phyloP scores from a whole-genome alignment of 2,113 vertebrate species.

The Marmota flaviventris region DNA sequence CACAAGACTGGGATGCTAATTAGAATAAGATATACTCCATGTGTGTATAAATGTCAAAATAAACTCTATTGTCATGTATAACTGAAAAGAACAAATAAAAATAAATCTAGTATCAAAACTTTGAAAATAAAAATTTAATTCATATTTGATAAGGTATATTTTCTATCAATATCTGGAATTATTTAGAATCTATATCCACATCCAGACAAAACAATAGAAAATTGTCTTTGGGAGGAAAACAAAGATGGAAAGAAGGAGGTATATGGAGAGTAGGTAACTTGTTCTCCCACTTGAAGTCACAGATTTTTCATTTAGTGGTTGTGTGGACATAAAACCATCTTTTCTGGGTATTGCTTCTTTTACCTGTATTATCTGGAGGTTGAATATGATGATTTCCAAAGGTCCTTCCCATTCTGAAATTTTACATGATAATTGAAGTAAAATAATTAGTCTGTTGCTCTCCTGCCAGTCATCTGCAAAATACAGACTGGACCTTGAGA shows the following conservation, averaged over 20 bases:
- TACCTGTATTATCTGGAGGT: neutral
- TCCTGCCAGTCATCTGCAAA: neutral
- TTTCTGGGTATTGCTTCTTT: constrained; percentile 17
- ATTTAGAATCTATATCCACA: neutral
- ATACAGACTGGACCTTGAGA: neutral
- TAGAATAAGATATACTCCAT: too few relatives aligned
- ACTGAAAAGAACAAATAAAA: too few relatives aligned
- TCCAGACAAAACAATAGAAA: neutral
- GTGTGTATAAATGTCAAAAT: too few relatives aligned
- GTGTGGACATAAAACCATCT: neutral
- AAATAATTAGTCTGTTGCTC: neutral
- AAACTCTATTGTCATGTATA: too few relatives aligned
- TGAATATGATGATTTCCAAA: constrained; percentile 13
- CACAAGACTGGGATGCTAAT: too few relatives aligned
- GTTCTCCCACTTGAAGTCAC: neutral
- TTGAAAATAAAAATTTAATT: neutral
- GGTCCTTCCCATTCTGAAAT: neutral
- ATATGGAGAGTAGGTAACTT: neutral
- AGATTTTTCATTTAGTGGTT: neutral
- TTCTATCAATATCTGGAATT: constrained; percentile 42
- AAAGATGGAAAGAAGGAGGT: neutral
- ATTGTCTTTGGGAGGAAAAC: neutral
- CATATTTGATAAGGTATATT: constrained; percentile 10
- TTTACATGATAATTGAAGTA: neutral
- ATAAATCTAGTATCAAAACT: too few relatives aligned